phyloP scores from a whole-genome alignment of 2,797 vertebrate genomes.

The Hipposideros larvatus region DNA sequence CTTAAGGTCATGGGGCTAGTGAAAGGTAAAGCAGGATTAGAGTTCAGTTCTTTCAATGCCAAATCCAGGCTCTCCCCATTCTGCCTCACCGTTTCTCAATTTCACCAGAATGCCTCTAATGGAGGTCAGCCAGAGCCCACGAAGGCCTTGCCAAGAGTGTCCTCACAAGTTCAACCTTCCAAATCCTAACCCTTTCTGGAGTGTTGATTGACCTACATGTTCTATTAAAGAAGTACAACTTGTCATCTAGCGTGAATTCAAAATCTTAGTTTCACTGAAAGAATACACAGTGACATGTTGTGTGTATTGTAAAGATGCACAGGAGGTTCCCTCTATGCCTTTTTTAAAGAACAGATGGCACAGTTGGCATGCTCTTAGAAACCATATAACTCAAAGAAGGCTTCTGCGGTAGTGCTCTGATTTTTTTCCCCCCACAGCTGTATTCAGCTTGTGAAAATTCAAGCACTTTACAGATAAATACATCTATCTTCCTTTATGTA shows the following conservation, averaged over 20 bases:
- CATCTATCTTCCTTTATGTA: background rate
- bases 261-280: conserved; percentile 26
- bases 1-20: background rate
- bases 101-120: background rate
- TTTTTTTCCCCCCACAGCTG: background rate
- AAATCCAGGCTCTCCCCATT: background rate
- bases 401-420: background rate
- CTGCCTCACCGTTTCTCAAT: background rate
- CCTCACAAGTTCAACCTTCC: background rate
- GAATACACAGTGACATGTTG: background rate
- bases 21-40: background rate
- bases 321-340: background rate
- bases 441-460: background rate
- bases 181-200: background rate
- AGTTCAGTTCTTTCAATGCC: background rate
- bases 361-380: background rate
- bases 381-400: background rate
- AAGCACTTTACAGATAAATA: background rate
- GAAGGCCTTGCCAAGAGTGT: background rate
- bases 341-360: background rate
- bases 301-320: background rate
- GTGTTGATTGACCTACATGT: background rate
- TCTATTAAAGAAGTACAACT: background rate
- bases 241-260: background rate
- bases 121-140: background rate